Conservation (phyloP, 2,888 invertebrate genomes). For the Metalampra italica region DNA sequence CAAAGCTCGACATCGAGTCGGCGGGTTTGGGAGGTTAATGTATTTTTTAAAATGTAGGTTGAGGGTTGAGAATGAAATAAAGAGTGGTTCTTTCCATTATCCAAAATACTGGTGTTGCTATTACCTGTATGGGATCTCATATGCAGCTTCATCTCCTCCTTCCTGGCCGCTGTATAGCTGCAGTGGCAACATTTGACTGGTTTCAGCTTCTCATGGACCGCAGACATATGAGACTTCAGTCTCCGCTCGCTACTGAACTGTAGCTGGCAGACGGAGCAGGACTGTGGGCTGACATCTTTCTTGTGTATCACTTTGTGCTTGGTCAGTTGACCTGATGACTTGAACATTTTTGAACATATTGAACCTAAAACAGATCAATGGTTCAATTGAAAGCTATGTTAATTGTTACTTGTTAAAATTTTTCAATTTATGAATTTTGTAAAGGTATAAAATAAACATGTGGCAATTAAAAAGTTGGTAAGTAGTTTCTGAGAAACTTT, state of each 20-base stretch:
- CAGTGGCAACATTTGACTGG: conserved; percentile 84
- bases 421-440: too few species aligned
- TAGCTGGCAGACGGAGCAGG: conserved; percentile 80
- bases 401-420: too few species aligned
- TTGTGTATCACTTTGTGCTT: conserved; percentile 85
- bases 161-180: conserved; percentile 81
- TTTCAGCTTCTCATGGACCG: conserved; percentile 83
- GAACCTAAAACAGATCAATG: conserved; percentile 48
- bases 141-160: conserved; percentile 82
- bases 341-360: conserved; percentile 87
- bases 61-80: too few species aligned
- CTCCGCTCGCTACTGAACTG: conserved; percentile 75
- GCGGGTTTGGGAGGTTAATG: too few species aligned
- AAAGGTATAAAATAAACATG: too few species aligned
- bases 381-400: too few species aligned
- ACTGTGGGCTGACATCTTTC: conserved; percentile 29
- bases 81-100: too few species aligned
- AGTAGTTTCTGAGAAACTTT: too few species aligned
- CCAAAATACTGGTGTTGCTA: too few species aligned
- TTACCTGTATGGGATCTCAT: conserved; percentile 84
- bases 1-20: too few species aligned
- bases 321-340: conserved; percentile 86
- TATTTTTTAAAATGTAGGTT: too few species aligned
- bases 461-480: too few species aligned
- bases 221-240: conserved; percentile 75